phyloP scores from a whole-genome alignment of 2,113 vertebrate species.

The Naja naja region DNA sequence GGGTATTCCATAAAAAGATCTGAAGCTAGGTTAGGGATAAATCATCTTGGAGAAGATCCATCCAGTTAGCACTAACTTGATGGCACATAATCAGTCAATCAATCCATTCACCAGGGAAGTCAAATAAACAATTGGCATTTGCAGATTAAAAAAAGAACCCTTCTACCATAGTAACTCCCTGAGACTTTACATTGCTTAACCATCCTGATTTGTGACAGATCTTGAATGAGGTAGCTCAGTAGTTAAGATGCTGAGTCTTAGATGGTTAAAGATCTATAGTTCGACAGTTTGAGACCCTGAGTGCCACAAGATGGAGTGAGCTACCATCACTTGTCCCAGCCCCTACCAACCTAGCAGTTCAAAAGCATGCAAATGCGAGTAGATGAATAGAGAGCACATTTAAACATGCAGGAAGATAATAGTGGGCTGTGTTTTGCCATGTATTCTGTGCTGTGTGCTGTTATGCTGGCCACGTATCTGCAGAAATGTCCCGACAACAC shows the following conservation, averaged over 20 bases:
- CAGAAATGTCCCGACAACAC: background rate
- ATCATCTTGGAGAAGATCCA: background rate
- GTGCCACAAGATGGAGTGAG: background rate
- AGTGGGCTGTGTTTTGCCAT: background rate
- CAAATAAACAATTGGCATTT: no score
- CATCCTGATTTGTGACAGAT: background rate
- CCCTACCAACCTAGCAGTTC: background rate
- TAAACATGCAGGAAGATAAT: background rate
- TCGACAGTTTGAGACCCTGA: background rate
- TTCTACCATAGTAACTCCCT: no score
- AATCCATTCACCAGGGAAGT: no score
- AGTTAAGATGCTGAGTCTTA: no score
- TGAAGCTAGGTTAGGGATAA: background rate
- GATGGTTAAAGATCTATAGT: background rate
- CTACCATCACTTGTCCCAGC: background rate
- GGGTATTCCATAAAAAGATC: background rate
- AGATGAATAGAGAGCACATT: background rate
- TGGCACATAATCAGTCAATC: no score
- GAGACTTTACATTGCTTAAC: no score
- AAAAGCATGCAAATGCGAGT: background rate
- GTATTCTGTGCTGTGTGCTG: background rate
- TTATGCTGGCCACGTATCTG: background rate
- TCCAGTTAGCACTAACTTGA: background rate
- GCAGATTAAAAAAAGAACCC: no score
- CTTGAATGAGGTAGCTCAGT: background rate